Evolutionary conservation across 2,797 vertebrate species (phyloP), one percentile per base, ranked within the genome.

Genomic region (Crotalus adamanteus): DNA sequence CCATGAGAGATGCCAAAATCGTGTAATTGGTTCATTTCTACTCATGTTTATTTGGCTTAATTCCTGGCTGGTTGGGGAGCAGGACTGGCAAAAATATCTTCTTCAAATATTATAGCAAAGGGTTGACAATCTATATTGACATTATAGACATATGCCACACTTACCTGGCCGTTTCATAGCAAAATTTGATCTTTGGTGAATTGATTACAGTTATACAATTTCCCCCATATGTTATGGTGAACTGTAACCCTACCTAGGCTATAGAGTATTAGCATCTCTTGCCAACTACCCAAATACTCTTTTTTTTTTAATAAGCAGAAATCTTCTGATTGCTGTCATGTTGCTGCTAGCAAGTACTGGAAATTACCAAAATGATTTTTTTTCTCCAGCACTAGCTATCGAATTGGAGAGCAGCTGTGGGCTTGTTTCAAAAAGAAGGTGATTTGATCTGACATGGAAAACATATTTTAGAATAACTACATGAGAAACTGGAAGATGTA

Each of bases 341-440:
- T 91, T 93, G 53, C 1, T 93, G 83, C 86, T 97, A 63, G 4
- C 61, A 92, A 93, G 69, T 63, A 13, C 87, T 95, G 93, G 61
- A 94, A 97, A 47, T 89, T 47, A 73, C 63, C 13, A 94, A 20
- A 92, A 95, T 94, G 94, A 16, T 78, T 28, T 91, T 60, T 86
- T 26, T 95, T 96, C 94, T 95, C 42, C 92, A 55, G 78, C 92
- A 89, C 87, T 0, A 0, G 85, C 60, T 94, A 89, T 2, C 13
- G 93, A 95, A 13, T 0, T 91, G 94, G 94, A 92, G 93, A 96
- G 88, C 73, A 95, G 93, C 94, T 96, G 37, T 42, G 89, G 55
- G 26, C 89, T 94, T 73, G 94, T 95, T 93, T 90, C 92, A 94
- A 87, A 2, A 22, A 89, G 93, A 94, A 95, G 1, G 26, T 73